Evolutionary conservation across 2,888 invertebrate species (phyloP), one percentile per base, ranked within the genome.

Genomic region (Melieria crassipennis): DNA sequence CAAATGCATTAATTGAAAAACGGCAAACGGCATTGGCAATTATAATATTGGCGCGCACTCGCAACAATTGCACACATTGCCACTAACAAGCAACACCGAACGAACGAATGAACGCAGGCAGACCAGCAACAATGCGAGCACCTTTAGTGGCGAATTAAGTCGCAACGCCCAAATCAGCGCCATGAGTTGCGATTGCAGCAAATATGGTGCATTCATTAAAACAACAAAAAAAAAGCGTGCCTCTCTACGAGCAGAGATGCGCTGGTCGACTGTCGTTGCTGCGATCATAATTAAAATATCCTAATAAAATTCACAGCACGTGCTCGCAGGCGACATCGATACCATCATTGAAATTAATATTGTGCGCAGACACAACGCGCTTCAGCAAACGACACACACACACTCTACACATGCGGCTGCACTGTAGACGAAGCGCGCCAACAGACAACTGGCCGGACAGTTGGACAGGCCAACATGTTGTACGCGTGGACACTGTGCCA

Each of bases 281-380:
- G 69, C 73, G 77, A 76, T 71, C 77, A 78, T 80, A 80, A 80
- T 79, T 80, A 80, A 79, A 79, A 80, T 79, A 78, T 80, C 77
- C 79, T 77, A 78, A 78, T 79, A 79, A 79, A 81, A 81, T 78
- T 78, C 80, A 79, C 79, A 79, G 79, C 81, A 80, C 80, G 81
- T 78, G 81, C 77, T 78, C 77, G 72, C 75, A 79, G 80, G 79
- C 78, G 79, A 79, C 80, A 78, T 76, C 77, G 78, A 77, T 77
- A 78, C 73, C 75, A 77, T 75, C 73, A 73, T 72, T 75, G 70
- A 74, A 75, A 77, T 75, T 73, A 75, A 75, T 73, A 75, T 73
- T 76, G 71, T 66, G 58, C 57, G 55, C 69, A 65, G 9, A 66
- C 56, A 63, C 11, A 48, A 57, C 43, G 56, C 61, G 69, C 68